Base-by-base conservation (phyloP, 2,797 vertebrate genomes). In the Coracias cyanogaster region DNA sequence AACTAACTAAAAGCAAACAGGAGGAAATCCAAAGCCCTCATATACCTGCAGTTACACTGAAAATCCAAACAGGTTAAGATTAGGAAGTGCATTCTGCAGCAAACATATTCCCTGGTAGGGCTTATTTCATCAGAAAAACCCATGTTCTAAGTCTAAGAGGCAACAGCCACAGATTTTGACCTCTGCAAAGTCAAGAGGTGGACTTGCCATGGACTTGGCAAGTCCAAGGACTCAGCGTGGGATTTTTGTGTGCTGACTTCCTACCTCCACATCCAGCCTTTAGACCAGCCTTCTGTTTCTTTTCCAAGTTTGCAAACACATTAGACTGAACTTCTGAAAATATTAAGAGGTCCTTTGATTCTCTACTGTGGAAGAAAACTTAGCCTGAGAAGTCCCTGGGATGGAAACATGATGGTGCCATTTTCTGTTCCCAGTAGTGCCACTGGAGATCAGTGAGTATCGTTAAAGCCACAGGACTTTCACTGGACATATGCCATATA, bases 401-500 rank as follows among this genome's bases (percentile, higher is more conserved):
- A 73, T 74, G 65, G 72, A 89, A 95, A 83, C 10, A 21, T 2
- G 4, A 31, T 9, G 72, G 70, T 72, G 67, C 5, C 5, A 39
- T 87, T 74, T 66, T 81, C 74, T 86, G 37, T 57, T 86, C 88
- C 64, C 79, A 87, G 65, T 25, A 39, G 71, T 13, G 54, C 51
- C 1, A 0, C 86, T 41, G 72, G 82, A 81, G 58, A 95, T 77
- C 89, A 65, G 65, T 3, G 14, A 85, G 74, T 28, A 25, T 48
- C 10, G 3, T 58, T 87, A 88, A 90, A 86, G 64, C 88, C 72
- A n/a, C 65, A 85, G 57, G 89, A 86, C 86, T 88, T 94, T 94
- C 82, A 58, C 84, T 91, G 91, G 91, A 86, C 93, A 80, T 92
- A 74, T 88, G 92, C 86, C 31, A 12, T 54, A 76, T 58, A 84